Percentiles rank a stretch among this genome's conserved stretches.
These are phyloP conservation scores for Nasonia longicornis DNA, from an alignment of 1,140 invertebrate genomes.

Conservation along the genomic window DNA sequence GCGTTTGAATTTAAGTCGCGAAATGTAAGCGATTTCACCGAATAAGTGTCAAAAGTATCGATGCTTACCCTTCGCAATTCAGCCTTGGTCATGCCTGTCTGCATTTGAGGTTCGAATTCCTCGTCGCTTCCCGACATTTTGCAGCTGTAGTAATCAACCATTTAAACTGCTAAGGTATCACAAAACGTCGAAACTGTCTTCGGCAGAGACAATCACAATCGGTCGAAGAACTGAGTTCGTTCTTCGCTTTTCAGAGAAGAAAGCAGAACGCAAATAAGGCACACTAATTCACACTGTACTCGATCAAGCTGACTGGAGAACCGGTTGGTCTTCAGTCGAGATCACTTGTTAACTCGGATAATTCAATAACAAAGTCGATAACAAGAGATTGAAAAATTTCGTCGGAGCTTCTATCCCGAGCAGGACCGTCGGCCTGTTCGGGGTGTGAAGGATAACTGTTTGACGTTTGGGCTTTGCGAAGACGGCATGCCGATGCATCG, in stretches of 20 bases:
- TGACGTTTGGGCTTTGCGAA: constrained; percentile 68
- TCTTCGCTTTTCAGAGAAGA: neutral
- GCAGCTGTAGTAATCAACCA: constrained; percentile 65
- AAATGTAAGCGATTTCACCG: neutral
- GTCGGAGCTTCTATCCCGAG: neutral
- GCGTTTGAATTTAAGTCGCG: neutral
- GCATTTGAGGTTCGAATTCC: constrained; percentile 62
- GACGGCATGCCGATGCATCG: constrained; percentile 68
- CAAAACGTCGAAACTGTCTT: constrained; percentile 17
- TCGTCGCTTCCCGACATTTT: constrained; percentile 69
- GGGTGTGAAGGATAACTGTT: constrained; percentile 67
- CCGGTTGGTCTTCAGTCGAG: neutral
- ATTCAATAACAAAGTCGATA: too few species aligned
- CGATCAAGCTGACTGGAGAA: neutral
- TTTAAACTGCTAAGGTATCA: constrained; percentile 47
- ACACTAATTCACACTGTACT: neutral
- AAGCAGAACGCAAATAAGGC: neutral
- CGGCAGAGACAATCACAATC: neutral
- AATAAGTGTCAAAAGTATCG: too few species aligned
- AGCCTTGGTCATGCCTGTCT: constrained; percentile 66
- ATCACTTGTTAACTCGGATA: neutral
- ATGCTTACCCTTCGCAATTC: constrained; percentile 64
- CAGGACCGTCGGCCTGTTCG: constrained; percentile 48
- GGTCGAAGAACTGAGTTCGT: neutral
- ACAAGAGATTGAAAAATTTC: neutral